Evolutionary conservation across 2,113 vertebrate genomes (phyloP).

Genomic region (Hepsetus odoe): DNA sequence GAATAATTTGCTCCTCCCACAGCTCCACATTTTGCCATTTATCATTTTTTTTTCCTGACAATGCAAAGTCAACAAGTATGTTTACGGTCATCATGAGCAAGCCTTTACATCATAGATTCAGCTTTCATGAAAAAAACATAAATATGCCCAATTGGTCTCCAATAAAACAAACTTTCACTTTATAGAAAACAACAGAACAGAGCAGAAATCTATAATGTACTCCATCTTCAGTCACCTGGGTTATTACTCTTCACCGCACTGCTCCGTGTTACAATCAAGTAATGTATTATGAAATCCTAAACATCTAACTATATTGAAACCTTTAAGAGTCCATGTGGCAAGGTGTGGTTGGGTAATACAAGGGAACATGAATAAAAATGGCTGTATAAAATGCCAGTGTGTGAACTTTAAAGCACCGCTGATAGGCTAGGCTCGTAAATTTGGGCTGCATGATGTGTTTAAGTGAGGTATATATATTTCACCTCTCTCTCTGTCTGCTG

Average conservation of each 20-base stretch:
- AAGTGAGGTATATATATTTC: constrained; percentile 33
- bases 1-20: not conserved
- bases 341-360: constrained; percentile 10
- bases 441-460: constrained; percentile 43
- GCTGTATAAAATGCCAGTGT: constrained; percentile 39
- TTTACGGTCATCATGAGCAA: not conserved
- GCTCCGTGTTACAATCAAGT: constrained; percentile 40
- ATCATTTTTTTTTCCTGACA: not conserved
- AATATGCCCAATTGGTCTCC: not conserved
- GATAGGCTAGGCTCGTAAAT: constrained; percentile 53
- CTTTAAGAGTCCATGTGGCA: constrained; percentile 33
- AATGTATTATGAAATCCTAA: constrained; percentile 45
- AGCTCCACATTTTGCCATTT: not conserved
- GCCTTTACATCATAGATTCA: not conserved
- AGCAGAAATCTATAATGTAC: not conserved
- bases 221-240: constrained; percentile 26
- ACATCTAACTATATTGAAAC: constrained; percentile 39
- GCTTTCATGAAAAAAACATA: not conserved
- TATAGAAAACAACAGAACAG: not conserved
- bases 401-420: constrained; percentile 40
- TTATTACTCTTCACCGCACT: constrained; percentile 18
- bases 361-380: constrained; percentile 45
- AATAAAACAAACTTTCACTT: constrained; percentile 5
- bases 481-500: constrained; percentile 24
- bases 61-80: constrained; percentile 1